Conservation (phyloP, 1,140 invertebrate genomes). For the Anagrus nilaparvatae region DNA sequence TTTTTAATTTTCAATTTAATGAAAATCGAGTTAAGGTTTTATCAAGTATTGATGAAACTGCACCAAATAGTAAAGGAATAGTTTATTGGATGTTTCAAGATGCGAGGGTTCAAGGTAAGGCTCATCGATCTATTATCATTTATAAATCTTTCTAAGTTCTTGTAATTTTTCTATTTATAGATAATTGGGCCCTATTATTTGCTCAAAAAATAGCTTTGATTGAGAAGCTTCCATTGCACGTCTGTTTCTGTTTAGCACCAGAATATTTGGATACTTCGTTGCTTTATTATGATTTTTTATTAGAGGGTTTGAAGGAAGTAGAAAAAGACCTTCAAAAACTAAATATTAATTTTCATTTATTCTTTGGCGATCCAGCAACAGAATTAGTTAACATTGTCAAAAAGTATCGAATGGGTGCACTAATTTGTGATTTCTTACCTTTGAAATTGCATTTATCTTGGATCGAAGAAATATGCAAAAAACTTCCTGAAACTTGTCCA, state of each 20-base stretch:
- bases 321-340: constrained; percentile 58
- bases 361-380: constrained; percentile 59
- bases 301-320: constrained; percentile 66
- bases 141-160: too few relatives aligned
- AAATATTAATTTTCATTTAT: constrained; percentile 69
- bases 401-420: constrained; percentile 60
- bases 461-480: constrained; percentile 57
- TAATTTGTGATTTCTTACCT: constrained; percentile 78
- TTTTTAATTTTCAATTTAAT: constrained; percentile 68
- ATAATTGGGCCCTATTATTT: constrained; percentile 85
- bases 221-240: constrained; percentile 65
- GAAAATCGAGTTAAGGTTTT: constrained; percentile 67
- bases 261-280: constrained; percentile 73
- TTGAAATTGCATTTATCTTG: constrained; percentile 58
- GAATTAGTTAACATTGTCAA: constrained; percentile 60
- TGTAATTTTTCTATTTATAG: constrained; percentile 35
- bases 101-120: constrained; percentile 64
- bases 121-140: not conserved
- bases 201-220: constrained; percentile 77
- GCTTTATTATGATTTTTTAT: constrained; percentile 67
- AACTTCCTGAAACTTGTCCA: constrained; percentile 61
- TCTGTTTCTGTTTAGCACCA: constrained; percentile 76
- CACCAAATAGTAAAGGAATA: constrained; percentile 49
- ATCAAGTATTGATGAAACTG: constrained; percentile 52
- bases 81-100: constrained; percentile 74